Evolutionary conservation across 1,140 invertebrate species (phyloP).

Genomic region (Pristionchus pacificus): DNA sequence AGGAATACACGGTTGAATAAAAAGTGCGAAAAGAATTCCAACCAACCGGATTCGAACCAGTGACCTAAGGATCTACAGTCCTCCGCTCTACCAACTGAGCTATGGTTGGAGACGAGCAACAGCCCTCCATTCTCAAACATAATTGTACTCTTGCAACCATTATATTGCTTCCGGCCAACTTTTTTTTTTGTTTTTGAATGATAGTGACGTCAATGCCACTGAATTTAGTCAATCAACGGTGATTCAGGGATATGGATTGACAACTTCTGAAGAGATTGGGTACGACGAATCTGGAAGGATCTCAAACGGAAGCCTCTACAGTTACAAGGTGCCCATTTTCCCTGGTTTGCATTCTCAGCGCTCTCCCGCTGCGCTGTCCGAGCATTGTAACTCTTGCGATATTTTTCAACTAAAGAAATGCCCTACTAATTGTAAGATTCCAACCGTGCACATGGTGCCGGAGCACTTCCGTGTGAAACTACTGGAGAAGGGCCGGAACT

Average conservation of each 20-base stretch:
- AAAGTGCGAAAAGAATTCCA: too few relatives aligned
- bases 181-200: too few relatives aligned
- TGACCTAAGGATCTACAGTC: constrained; percentile 42
- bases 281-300: constrained; percentile 29
- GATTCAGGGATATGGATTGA: constrained; percentile 39
- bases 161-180: too few relatives aligned
- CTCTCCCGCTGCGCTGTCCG: constrained; percentile 7
- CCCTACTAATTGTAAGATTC: constrained; percentile 38
- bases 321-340: neutral
- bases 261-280: constrained; percentile 42
- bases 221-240: neutral
- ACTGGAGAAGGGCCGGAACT: constrained; percentile 29
- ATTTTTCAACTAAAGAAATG: constrained; percentile 25
- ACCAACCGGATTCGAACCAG: too few relatives aligned
- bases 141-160: too few relatives aligned
- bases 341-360: neutral
- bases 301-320: constrained; percentile 2
- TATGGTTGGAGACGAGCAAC: too few relatives aligned
- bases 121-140: too few relatives aligned
- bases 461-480: constrained; percentile 39
- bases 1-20: too few relatives aligned
- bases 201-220: neutral
- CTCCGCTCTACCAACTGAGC: constrained; percentile 47
- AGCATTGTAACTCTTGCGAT: too few relatives aligned
- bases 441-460: constrained; percentile 35